Evolutionary conservation across 2,113 vertebrate genomes (phyloP).

Genomic region (Salvator merianae): DNA sequence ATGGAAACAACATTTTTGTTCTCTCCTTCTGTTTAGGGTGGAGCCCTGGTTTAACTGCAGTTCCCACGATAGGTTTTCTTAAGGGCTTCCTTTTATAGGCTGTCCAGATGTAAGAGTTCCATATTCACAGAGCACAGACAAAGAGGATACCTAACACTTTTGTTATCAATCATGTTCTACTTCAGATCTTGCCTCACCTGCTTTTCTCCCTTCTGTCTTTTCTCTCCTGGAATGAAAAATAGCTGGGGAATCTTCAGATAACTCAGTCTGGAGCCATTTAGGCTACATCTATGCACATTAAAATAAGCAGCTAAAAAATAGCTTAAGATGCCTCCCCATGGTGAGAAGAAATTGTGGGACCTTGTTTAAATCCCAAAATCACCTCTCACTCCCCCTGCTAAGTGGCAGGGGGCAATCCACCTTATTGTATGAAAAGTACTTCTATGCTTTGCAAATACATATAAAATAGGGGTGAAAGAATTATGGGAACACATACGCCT

Average conservation of each 20-base stretch:
- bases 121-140: background rate
- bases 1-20: background rate
- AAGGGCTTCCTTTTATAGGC: background rate
- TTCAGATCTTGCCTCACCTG: background rate
- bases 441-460: no score
- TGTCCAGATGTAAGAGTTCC: background rate
- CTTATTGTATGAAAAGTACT: no score
- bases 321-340: no score
- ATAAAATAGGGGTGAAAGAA: no score
- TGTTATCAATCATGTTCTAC: background rate
- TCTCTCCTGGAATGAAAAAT: background rate
- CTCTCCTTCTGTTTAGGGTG: background rate
- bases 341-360: no score
- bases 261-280: no score
- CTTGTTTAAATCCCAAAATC: no score
- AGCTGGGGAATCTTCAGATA: no score
- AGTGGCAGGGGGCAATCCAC: no score
- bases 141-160: background rate
- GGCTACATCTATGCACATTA: no score
- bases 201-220: background rate
- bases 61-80: background rate
- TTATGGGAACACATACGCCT: background rate
- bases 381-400: no score
- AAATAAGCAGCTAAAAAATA: no score
- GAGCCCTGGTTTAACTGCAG: background rate